phyloP scores from a whole-genome alignment of 2,888 invertebrate genomes.

The Brachypterus glaber region DNA sequence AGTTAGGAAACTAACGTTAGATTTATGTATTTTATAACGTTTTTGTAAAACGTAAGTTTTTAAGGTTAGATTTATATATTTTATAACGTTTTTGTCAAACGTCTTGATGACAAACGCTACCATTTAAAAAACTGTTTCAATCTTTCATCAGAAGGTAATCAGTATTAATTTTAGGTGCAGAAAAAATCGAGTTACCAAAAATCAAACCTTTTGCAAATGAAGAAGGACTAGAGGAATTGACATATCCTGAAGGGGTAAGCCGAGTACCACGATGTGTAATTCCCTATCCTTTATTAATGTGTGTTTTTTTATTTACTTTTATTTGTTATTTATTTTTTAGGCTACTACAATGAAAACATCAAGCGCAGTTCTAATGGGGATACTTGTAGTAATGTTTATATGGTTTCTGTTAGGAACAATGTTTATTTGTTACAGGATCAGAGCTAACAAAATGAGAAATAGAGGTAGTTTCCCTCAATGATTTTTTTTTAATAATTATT shows the following conservation, averaged over 20 bases:
- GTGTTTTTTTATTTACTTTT: no score
- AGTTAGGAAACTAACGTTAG: no score
- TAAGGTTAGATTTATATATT: no score
- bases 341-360: conserved; percentile 15
- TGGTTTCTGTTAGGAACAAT: conserved; percentile 37
- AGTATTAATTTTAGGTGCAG: conserved; percentile 10
- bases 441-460: conserved; percentile 14
- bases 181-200: conserved; percentile 8
- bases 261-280: no score
- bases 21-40: no score
- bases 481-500: no score
- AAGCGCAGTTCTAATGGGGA: conserved; percentile 25
- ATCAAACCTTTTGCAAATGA: conserved; percentile 8
- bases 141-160: no score
- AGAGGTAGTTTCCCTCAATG: no score
- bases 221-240: conserved; percentile 17
- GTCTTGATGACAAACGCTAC: no score
- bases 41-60: no score
- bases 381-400: conserved; percentile 33
- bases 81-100: no score
- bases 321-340: conserved; percentile 7
- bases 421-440: conserved; percentile 35
- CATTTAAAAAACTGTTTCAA: background rate
- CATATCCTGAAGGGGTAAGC: background rate
- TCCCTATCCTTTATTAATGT: no score